These are phyloP conservation scores for Cladopsammia gracilis DNA, from an alignment of 64 coral and sea anemone species.

Conservation along the genomic window DNA sequence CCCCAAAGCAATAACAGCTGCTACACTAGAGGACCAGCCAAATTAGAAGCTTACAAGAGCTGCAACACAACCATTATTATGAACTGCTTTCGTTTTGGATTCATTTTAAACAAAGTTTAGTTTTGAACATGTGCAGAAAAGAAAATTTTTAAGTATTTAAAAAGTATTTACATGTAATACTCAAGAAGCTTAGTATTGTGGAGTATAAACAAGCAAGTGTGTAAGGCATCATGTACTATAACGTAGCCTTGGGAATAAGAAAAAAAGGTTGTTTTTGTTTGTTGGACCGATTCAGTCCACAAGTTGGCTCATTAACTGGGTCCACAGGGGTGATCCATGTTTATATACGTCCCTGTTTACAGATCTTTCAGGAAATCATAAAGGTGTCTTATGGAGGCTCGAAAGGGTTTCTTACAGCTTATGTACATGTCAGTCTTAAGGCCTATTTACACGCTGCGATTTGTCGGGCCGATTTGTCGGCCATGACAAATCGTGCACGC, in stretches of 20 bases:
- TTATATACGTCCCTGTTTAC: not conserved
- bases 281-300: not conserved
- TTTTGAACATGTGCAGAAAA: not conserved
- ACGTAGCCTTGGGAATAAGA: not conserved
- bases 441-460: no score
- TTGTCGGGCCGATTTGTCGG: no score
- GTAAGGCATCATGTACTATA: not conserved
- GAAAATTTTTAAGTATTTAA: not conserved
- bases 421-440: no score
- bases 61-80: not conserved
- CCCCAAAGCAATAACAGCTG: not conserved
- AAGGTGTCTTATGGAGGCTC: no score
- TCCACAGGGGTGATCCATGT: not conserved
- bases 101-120: no score
- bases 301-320: not conserved
- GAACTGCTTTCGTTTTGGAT: not conserved
- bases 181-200: not conserved
- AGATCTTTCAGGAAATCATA: not conserved
- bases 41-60: conserved; percentile 14
- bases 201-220: not conserved
- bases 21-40: not conserved
- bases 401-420: no score
- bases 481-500: no score
- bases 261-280: conserved; percentile 5
- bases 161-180: not conserved